These are phyloP conservation scores for Orthonevra nobilis DNA, from an alignment of 2,888 invertebrate genomes.

Conservation along the genomic window DNA sequence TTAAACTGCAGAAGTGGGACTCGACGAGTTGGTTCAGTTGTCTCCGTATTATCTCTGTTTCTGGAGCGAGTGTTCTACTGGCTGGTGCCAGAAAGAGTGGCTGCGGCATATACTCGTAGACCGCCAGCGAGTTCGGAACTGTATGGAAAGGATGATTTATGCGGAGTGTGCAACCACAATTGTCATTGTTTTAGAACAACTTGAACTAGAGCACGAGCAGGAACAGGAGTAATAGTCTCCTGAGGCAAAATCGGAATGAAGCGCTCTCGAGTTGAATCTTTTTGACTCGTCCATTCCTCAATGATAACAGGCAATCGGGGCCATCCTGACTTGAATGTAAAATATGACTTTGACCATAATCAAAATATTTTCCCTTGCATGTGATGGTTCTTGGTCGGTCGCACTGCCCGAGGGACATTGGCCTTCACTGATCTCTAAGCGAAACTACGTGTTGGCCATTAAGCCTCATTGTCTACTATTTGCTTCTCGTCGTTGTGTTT, in stretches of 20 bases:
- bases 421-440: conserved; percentile 21
- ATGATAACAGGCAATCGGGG: conserved; percentile 51
- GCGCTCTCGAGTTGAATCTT: conserved; percentile 28
- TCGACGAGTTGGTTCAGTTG: too few relatives aligned
- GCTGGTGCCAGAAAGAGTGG: conserved; percentile 53
- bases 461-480: conserved; percentile 61
- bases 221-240: not conserved
- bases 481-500: conserved; percentile 58
- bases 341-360: conserved; percentile 58
- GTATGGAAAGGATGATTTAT: conserved; percentile 67
- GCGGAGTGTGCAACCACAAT: conserved; percentile 63
- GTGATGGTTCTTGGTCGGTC: conserved; percentile 5
- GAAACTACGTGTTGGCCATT: conserved; percentile 62
- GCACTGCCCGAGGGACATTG: conserved; percentile 27
- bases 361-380: conserved; percentile 35
- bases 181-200: conserved; percentile 69
- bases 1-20: conserved; percentile 69
- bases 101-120: conserved; percentile 27
- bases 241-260: not conserved
- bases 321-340: conserved; percentile 47
- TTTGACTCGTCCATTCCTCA: conserved; percentile 30
- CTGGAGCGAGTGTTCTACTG: conserved; percentile 8
- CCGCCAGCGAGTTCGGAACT: conserved; percentile 42
- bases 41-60: conserved; percentile 36
- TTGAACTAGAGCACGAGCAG: conserved; percentile 56